Conservation (phyloP, 2,113 vertebrate genomes). For the Sylvia atricapilla region DNA sequence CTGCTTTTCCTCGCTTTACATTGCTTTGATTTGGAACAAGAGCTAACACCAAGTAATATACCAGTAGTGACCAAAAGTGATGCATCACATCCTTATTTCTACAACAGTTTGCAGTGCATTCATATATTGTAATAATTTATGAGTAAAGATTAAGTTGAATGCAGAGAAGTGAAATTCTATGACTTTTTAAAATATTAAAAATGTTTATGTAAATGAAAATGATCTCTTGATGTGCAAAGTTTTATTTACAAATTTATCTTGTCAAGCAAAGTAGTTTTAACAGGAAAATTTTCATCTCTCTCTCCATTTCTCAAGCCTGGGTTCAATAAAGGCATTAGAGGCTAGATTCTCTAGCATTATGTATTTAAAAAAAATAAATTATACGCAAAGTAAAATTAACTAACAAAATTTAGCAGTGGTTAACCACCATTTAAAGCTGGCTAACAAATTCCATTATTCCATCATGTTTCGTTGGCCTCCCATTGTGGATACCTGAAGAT, state of each 20-base stretch:
- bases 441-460: not conserved
- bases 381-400: not conserved
- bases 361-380: not conserved
- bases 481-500: not conserved
- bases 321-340: not conserved
- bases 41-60: not conserved
- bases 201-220: not conserved
- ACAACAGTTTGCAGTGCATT: not conserved
- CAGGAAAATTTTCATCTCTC: not conserved
- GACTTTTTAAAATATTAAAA: slow-evolving; percentile 12
- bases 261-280: not conserved
- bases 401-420: not conserved
- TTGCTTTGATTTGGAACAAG: not conserved
- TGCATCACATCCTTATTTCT: not conserved
- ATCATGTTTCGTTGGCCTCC: not conserved
- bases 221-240: not conserved
- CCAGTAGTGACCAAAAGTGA: not conserved
- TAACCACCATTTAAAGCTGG: not conserved
- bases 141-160: slow-evolving; percentile 25
- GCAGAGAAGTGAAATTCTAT: not conserved
- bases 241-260: not conserved
- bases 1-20: not conserved
- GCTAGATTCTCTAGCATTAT: not conserved
- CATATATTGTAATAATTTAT: not conserved
- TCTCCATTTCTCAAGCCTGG: not conserved